Evolutionary conservation across 2,113 vertebrate genomes (phyloP).

Genomic region (Daphoenositta chrysoptera): DNA sequence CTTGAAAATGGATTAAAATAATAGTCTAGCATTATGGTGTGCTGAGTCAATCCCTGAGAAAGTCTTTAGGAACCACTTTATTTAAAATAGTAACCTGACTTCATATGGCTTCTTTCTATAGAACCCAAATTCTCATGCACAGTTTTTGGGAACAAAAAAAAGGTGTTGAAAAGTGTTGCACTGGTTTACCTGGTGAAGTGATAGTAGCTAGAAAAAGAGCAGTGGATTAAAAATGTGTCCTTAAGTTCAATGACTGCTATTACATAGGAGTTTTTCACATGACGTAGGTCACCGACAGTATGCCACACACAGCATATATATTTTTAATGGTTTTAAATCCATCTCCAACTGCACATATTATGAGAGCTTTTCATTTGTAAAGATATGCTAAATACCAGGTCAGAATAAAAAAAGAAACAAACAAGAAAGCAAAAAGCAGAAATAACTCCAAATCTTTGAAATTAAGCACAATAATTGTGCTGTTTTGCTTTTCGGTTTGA

Average conservation of each 20-base stretch:
- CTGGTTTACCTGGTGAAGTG: not conserved
- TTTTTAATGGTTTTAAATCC: not conserved
- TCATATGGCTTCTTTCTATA: not conserved
- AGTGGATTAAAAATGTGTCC: not conserved
- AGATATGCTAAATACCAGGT: not conserved
- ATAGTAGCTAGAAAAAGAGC: not conserved
- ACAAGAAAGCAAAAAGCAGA: not conserved
- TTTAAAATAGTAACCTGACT: not conserved
- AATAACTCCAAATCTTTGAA: not conserved
- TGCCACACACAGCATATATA: not conserved
- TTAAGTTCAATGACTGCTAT: not conserved
- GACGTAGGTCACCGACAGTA: not conserved
- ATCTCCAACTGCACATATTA: not conserved
- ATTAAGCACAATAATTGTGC: not conserved
- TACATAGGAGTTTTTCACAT: not conserved
- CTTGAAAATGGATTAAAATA: not conserved
- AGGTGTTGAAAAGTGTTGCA: not conserved
- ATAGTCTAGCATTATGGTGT: not conserved
- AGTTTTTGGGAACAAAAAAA: not conserved
- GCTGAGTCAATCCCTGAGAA: not conserved
- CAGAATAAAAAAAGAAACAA: not conserved
- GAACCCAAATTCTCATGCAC: not conserved
- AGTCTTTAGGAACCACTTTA: not conserved
- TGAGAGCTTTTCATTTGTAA: not conserved
- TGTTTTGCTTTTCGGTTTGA: not conserved